Evolutionary conservation across 2,797 vertebrate species (phyloP).

Genomic region (Limosa lapponica): DNA sequence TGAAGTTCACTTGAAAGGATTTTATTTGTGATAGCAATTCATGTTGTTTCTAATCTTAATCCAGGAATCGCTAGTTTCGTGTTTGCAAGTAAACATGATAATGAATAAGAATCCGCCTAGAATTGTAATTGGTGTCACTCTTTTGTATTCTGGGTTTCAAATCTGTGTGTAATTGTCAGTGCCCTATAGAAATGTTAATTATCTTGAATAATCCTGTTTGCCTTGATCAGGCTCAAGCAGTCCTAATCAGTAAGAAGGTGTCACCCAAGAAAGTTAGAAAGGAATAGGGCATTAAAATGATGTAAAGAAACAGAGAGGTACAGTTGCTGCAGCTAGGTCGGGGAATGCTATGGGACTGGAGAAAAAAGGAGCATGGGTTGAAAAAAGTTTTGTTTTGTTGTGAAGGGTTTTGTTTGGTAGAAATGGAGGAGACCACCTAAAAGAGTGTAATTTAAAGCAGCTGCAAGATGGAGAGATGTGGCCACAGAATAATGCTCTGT

Average conservation of each 20-base stretch:
- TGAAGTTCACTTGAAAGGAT: not conserved
- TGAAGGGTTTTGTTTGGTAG: not conserved
- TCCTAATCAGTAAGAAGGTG: not conserved
- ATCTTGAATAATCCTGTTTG: constrained; percentile 59
- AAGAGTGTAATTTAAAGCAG: not conserved
- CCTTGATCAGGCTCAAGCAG: not conserved
- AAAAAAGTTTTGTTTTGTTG: not conserved
- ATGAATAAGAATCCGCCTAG: constrained; percentile 51
- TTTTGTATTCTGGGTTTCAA: constrained; percentile 41
- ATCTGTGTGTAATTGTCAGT: constrained; percentile 42
- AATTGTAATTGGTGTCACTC: constrained; percentile 35
- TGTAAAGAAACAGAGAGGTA: not conserved
- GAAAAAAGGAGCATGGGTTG: not conserved
- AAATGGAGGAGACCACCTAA: not conserved
- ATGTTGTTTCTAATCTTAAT: constrained; percentile 48
- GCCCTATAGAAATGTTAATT: constrained; percentile 66
- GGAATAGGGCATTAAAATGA: not conserved
- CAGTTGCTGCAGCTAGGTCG: not conserved
- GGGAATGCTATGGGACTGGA: not conserved
- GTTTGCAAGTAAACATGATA: constrained; percentile 58
- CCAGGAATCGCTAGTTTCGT: constrained; percentile 43
- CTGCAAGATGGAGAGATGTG: not conserved
- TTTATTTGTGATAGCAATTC: constrained; percentile 3
- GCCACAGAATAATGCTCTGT: fast-evolving
- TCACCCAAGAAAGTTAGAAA: not conserved